These are phyloP conservation scores for Synergus japonicus DNA, from an alignment of 2,888 invertebrate species.

Conservation along the genomic window DNA sequence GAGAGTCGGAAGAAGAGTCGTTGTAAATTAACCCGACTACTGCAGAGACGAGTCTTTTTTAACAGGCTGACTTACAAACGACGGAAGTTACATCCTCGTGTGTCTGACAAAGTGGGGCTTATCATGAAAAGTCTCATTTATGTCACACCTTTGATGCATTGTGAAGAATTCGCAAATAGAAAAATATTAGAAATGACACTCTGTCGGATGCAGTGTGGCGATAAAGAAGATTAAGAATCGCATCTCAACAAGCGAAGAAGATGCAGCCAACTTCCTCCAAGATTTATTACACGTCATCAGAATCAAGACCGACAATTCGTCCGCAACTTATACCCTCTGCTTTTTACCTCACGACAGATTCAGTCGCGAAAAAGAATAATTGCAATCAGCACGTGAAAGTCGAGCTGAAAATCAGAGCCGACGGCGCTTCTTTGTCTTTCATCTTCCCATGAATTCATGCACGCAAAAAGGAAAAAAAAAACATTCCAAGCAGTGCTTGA, in stretches of 20 bases:
- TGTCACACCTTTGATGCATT: neutral
- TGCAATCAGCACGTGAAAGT: slow-evolving; percentile 27
- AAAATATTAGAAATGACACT: no score
- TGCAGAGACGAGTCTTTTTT: slow-evolving; percentile 18
- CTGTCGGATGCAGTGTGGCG: neutral
- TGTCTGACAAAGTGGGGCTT: neutral
- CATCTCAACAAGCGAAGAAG: neutral
- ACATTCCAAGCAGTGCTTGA: neutral
- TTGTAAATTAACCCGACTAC: slow-evolving; percentile 26
- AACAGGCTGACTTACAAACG: slow-evolving; percentile 8
- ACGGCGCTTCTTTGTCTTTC: slow-evolving; percentile 17
- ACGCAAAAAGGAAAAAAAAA: neutral
- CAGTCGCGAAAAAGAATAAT: slow-evolving; percentile 30
- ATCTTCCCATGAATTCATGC: slow-evolving; percentile 7
- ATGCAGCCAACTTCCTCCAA: neutral
- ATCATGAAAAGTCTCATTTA: slow-evolving; percentile 2
- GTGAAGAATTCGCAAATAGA: neutral
- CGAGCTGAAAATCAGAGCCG: slow-evolving; percentile 14
- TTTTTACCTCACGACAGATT: slow-evolving; percentile 17
- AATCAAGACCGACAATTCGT: slow-evolving; percentile 24
- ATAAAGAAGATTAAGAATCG: neutral
- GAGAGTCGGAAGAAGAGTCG: slow-evolving; percentile 32
- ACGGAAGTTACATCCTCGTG: slow-evolving; percentile 8
- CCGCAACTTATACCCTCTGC: neutral
- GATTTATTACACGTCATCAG: slow-evolving; percentile 27